Conservation (phyloP, 2,113 vertebrate species). For the Sardina pilchardus region DNA sequence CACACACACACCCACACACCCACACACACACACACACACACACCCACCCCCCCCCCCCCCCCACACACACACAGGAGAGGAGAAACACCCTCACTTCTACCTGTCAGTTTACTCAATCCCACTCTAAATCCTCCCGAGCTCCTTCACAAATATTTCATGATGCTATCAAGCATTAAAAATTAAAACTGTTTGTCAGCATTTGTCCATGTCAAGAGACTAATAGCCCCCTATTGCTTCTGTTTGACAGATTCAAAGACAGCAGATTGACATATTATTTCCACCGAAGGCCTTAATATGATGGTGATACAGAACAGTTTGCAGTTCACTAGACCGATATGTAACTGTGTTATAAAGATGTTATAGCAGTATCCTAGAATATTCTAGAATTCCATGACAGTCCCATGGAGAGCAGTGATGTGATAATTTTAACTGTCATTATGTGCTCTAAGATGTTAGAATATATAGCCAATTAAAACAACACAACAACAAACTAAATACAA, state of each 20-base stretch:
- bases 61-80: background rate
- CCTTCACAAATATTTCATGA: background rate
- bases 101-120: background rate
- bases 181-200: background rate
- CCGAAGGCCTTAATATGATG: background rate
- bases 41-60: no score
- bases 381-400: no score
- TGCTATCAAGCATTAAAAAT: constrained; percentile 1
- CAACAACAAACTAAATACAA: no score
- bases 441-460: no score
- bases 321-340: background rate
- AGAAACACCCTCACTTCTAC: background rate
- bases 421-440: no score
- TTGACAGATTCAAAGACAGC: background rate
- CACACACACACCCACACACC: background rate
- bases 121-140: background rate
- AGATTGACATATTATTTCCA: background rate
- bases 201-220: background rate
- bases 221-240: background rate
- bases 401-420: no score
- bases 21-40: background rate
- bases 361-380: no score
- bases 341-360: background rate
- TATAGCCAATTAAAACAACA: no score
- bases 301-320: background rate